These are phyloP conservation scores for Salvelinus alpinus DNA, from an alignment of 2,113 vertebrate species.

Conservation along the genomic window DNA sequence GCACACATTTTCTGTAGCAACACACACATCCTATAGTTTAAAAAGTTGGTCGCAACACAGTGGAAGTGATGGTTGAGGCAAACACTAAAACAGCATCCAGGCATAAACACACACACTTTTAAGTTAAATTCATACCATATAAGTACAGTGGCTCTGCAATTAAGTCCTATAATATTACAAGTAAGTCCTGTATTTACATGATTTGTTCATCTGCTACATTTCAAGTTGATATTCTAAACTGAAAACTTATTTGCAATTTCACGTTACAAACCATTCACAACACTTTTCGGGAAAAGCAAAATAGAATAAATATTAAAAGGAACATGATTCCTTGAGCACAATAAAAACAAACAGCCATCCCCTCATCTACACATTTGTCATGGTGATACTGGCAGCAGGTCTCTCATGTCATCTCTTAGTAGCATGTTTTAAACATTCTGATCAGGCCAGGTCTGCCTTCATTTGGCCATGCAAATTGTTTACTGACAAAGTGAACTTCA, in stretches of 20 bases:
- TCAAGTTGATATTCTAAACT: slow-evolving; percentile 54
- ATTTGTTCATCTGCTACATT: slow-evolving; percentile 56
- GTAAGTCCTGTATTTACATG: slow-evolving; percentile 64
- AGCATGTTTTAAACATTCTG: slow-evolving; percentile 50
- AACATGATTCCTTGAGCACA: slow-evolving; percentile 54
- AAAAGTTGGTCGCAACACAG: slow-evolving; percentile 67
- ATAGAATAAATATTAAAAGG: slow-evolving; percentile 69
- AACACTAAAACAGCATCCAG: slow-evolving; percentile 54
- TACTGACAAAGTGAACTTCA: slow-evolving; percentile 40
- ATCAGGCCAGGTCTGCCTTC: slow-evolving; percentile 69
- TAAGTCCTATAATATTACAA: slow-evolving; percentile 51
- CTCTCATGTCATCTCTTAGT: slow-evolving; percentile 43
- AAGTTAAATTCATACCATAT: slow-evolving; percentile 58
- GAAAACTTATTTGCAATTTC: slow-evolving; percentile 70
- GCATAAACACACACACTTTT: slow-evolving; percentile 31
- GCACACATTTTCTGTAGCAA: slow-evolving; percentile 29
- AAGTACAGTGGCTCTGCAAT: slow-evolving; percentile 52
- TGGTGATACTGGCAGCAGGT: slow-evolving; percentile 62
- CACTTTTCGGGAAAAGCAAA: slow-evolving; percentile 56
- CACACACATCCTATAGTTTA: slow-evolving; percentile 38
- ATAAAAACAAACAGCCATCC: slow-evolving; percentile 60
- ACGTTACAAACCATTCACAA: slow-evolving; percentile 70
- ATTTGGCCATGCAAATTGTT: slow-evolving; percentile 69
- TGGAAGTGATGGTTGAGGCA: slow-evolving; percentile 51
- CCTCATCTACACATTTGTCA: slow-evolving; percentile 60